Evolutionary conservation across 1,140 invertebrate species (phyloP), one percentile per base, ranked within the genome.

Genomic region (Rhopalosiphum maidis): DNA sequence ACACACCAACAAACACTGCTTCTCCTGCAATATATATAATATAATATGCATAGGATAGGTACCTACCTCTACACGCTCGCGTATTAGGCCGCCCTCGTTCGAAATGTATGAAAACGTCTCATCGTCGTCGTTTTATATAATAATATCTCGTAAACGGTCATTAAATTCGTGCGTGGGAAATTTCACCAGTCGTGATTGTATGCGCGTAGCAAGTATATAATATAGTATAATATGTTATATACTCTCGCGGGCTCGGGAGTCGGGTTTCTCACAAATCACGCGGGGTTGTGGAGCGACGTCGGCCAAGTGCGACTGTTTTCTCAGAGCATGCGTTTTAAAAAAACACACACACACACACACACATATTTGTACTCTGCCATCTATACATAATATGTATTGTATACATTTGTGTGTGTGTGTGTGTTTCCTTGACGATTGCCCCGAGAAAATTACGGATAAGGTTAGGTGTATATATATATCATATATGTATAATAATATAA

Each of bases 121-220:
- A 15, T 60, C 55, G 55, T 60, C 55, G 60, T n/a, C 60, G 30
- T 68, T n/a, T 77, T n/a, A 21, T 77, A 77, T 68, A 23, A n/a
- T 23, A 23, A n/a, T 77, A 77, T 77, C 60, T 77, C 60, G 46
- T 83, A 83, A 83, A 92, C 91, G 91, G 91, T 83, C 68, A 92
- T 92, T 92, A 92, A 83, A 92, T 92, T 51, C 68, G 68, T 92
- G 91, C 91, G 91, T 85, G 91, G 91, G 91, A 92, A 92, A 91
- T 48, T 83, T 82, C 46, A 46, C 60, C 5, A 23, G 60, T 48
- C 90, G 41, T 91, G 51, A 90, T 82, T 91, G 60, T 83, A 41
- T 30, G 82, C 25, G 2, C 25, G 25, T 46, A 18, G 23, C 22
- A 18, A n/a, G 60, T 43, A 11, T 86, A 43, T 30, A 86, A 46